Percentiles rank a stretch among this genome's conserved stretches.
phyloP scores from a whole-genome alignment of 2,797 vertebrate species.

The Mormyrops attenuatus region DNA sequence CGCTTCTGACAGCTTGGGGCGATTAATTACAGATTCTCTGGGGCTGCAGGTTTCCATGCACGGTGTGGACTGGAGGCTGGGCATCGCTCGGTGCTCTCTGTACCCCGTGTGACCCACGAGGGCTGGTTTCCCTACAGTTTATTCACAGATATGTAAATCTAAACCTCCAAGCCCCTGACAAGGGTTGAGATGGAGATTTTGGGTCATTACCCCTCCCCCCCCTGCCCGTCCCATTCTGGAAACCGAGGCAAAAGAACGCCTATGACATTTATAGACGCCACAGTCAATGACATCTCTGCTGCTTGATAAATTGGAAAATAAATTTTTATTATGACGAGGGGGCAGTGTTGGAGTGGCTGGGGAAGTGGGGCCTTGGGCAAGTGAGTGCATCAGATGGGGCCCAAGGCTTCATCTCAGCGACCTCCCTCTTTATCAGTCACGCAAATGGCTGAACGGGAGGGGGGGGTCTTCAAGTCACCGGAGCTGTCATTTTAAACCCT shows the following conservation, averaged over 20 bases:
- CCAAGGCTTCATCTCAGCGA: conserved; percentile 12
- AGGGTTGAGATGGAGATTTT: background rate
- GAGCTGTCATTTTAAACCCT: background rate
- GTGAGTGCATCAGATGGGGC: background rate
- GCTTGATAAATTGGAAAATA: conserved; percentile 15
- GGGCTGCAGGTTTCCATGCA: conserved; percentile 21
- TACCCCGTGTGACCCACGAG: background rate
- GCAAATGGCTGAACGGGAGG: background rate
- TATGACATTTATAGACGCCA: background rate
- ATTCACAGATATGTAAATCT: background rate
- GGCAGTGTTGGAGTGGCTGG: conserved; percentile 13
- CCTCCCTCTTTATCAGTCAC: conserved; percentile 19
- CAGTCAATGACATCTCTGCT: conserved; percentile 9
- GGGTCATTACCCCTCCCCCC: background rate
- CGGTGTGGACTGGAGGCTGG: background rate
- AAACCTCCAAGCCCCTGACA: background rate
- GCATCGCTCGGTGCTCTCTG: background rate
- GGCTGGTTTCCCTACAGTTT: background rate
- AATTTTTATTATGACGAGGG: background rate
- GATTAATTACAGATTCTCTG: conserved; percentile 31
- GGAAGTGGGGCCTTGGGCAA: conserved; percentile 17
- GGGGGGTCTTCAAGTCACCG: background rate
- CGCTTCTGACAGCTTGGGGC: conserved; percentile 22
- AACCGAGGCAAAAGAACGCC: background rate
- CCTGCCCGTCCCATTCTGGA: background rate